Evolutionary conservation across 2,888 invertebrate species (phyloP).

Genomic region (Tanypteryx hageni): DNA sequence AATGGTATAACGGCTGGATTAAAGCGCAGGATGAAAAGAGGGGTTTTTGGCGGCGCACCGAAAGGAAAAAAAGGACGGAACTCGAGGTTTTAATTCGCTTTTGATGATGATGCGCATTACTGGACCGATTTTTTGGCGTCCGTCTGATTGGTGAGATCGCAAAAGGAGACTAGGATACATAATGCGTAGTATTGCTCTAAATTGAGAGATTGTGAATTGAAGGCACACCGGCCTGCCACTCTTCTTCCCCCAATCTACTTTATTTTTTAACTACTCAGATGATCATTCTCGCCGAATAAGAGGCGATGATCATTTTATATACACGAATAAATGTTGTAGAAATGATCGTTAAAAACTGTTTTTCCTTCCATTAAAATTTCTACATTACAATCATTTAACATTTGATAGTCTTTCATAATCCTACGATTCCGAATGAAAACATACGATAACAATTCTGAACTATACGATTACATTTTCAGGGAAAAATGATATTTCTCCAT

Average conservation of each 20-base stretch:
- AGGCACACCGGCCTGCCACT: not conserved
- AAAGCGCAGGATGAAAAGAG: conserved; percentile 40
- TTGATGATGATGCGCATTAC: conserved; percentile 33
- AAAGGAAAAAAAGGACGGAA: conserved; percentile 15
- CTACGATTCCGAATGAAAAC: too few relatives aligned
- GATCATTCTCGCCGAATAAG: too few relatives aligned
- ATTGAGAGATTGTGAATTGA: conserved; percentile 8
- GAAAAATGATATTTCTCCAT: too few relatives aligned
- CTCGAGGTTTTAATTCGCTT: conserved; percentile 29
- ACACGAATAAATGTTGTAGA: too few relatives aligned
- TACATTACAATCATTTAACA: too few relatives aligned
- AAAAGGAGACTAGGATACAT: not conserved
- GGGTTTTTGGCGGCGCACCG: conserved; percentile 8
- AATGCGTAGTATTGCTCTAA: not conserved
- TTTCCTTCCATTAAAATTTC: too few relatives aligned
- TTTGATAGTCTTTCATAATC: too few relatives aligned
- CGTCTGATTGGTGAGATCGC: not conserved
- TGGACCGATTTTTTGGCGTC: conserved; percentile 31
- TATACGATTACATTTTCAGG: too few relatives aligned
- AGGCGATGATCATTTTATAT: too few relatives aligned
- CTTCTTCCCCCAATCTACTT: not conserved
- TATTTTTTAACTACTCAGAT: not conserved
- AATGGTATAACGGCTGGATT: conserved; percentile 60
- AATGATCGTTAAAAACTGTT: too few relatives aligned
- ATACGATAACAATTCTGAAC: too few relatives aligned